phyloP scores from a whole-genome alignment of 2,797 vertebrate genomes.

The Lagorchestes hirsutus region DNA sequence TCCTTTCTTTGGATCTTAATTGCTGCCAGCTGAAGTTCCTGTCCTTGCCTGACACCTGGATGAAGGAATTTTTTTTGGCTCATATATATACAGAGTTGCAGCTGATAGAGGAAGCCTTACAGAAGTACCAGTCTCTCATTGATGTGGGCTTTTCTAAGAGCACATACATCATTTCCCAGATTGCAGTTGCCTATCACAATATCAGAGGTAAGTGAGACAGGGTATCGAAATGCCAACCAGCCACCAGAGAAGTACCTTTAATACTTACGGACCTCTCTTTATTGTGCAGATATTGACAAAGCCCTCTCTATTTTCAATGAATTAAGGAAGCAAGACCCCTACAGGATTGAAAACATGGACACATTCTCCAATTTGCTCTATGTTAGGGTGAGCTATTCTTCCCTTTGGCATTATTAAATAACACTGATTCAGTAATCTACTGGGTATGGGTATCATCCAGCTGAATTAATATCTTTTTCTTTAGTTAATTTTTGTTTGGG shows the following conservation, averaged over 20 bases:
- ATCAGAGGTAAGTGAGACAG: slow-evolving; percentile 91
- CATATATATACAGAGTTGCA: slow-evolving; percentile 99
- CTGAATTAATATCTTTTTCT: slow-evolving; percentile 19
- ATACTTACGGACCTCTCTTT: slow-evolving; percentile 65
- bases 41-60: slow-evolving; percentile 97
- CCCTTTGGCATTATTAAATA: slow-evolving; percentile 32
- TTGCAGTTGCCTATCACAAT: slow-evolving; percentile 99
- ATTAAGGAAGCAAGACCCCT: slow-evolving; percentile 96
- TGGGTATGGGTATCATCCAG: slow-evolving; percentile 32
- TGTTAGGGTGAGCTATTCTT: slow-evolving; percentile 91
- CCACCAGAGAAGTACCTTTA: background rate
- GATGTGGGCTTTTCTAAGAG: slow-evolving; percentile 98
- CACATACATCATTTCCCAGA: slow-evolving; percentile 99
- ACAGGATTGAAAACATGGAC: slow-evolving; percentile 99
- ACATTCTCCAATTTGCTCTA: slow-evolving; percentile 99
- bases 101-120: slow-evolving; percentile 98
- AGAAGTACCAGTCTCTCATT: slow-evolving; percentile 98
- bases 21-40: slow-evolving; percentile 94
- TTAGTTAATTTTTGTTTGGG: background rate
- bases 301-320: slow-evolving; percentile 97
- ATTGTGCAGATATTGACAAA: slow-evolving; percentile 95
- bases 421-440: slow-evolving; percentile 32
- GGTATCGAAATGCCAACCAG: slow-evolving; percentile 19
- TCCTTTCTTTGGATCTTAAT: slow-evolving; percentile 78
- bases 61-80: slow-evolving; percentile 99